Evolutionary conservation across 2,797 vertebrate species (phyloP).

Genomic region (Labroides dimidiatus): DNA sequence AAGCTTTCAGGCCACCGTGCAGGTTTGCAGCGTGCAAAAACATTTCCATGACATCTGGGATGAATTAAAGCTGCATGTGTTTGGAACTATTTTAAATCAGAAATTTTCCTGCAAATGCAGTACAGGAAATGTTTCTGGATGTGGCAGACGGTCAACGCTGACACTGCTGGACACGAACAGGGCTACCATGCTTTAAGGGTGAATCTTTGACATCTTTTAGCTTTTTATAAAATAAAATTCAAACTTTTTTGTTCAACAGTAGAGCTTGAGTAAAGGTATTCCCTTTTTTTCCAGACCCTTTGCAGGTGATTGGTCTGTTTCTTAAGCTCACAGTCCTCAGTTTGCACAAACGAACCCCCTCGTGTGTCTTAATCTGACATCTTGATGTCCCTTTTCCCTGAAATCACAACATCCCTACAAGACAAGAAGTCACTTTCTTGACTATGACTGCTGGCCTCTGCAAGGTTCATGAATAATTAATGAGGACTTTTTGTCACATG

Average conservation of each 20-base stretch:
- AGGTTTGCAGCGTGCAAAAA: not conserved
- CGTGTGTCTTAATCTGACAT: not conserved
- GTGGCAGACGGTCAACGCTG: no score
- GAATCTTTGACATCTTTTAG: no score
- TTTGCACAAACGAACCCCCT: conserved; percentile 1
- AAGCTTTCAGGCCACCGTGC: conserved; percentile 1
- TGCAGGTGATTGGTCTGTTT: not conserved
- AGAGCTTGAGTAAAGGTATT: conserved; percentile 1
- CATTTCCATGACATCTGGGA: conserved; percentile 61
- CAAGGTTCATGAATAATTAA: conserved; percentile 65
- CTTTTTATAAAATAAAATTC: no score
- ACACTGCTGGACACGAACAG: not conserved
- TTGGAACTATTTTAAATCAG: conserved; percentile 28
- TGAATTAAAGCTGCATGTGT: conserved; percentile 41
- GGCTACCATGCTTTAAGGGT: accelerated
- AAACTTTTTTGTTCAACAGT: not conserved
- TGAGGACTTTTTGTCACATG: conserved; percentile 59
- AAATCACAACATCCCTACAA: conserved; percentile 5
- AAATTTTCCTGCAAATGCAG: conserved; percentile 28
- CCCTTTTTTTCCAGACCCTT: conserved; percentile 22
- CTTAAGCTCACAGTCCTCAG: not conserved
- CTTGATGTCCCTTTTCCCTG: not conserved
- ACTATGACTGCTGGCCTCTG: conserved; percentile 26
- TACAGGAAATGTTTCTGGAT: conserved; percentile 39
- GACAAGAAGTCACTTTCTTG: conserved; percentile 39